Base-by-base conservation (phyloP, 2,888 invertebrate genomes). In the Melitaea athalia region DNA sequence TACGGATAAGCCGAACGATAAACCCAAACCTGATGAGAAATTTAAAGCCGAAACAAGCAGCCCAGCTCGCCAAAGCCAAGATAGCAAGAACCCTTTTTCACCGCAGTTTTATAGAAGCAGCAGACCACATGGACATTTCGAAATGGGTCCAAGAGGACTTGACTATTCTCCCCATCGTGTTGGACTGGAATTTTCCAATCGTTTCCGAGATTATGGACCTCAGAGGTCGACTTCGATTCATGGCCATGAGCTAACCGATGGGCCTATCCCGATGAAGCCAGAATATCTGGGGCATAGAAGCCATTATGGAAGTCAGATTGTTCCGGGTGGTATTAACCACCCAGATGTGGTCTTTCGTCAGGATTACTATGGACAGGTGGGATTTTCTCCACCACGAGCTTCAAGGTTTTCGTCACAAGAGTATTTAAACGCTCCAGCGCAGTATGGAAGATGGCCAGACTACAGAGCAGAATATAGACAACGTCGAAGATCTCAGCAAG, bases 391-490 rank as follows among this genome's bases (percentile, higher is more conserved):
- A 3, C 88, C 92, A 10, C 81, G 93, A 2, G 88, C 91, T 5
- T 86, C 91, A 5, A 75, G 93, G 65, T 93, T 93, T 73, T 92
- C 93, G 0, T 93, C 93, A 6, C 93, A 93, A 80, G 93, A 93
- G 85, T 92, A 93, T 62, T 73, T 93, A 80, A 91, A 92, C 67
- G 87, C 87, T 33, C 89, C 91, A 1, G 87, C 87, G 49, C 88
- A 89, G 78, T 88, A 86, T 68, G 91, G 88, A 0, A 79, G 92
- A 17, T 93, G 92, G 88, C 89, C 88, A 5, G 92, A 92, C 75
- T 86, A 90, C 72, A 75, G 92, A 11, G 83, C 86, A 15, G 93
- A 93, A 78, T 92, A 89, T 70, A 79, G 92, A 1, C 92, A 92
- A 77, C 85, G 93, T 0, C 81, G 93, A 17, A 84, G 93, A 17